Evolutionary conservation across 2,888 invertebrate genomes (phyloP).

Genomic region (Lasius platythorax): DNA sequence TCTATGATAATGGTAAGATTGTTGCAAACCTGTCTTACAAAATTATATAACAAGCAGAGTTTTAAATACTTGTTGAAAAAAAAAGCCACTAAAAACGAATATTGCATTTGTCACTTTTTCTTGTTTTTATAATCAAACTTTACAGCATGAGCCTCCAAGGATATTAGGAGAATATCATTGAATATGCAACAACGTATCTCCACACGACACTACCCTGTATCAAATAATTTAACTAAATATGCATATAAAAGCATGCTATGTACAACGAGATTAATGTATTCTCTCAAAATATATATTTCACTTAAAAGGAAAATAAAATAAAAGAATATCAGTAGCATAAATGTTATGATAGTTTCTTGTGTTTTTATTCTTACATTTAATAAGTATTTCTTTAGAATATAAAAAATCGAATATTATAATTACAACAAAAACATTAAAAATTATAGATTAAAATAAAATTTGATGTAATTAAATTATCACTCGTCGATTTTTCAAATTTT

Average conservation of each 20-base stretch:
- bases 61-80: conserved; percentile 20
- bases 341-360: background rate
- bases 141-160: conserved; percentile 1
- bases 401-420: background rate
- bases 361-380: background rate
- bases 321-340: background rate
- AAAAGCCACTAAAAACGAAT: conserved; percentile 23
- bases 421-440: background rate
- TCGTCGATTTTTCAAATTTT: background rate
- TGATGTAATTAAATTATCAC: background rate
- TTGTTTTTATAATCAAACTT: conserved; percentile 45
- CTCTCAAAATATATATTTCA: background rate
- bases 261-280: conserved; percentile 1
- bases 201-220: background rate
- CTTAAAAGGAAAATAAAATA: background rate
- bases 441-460: background rate
- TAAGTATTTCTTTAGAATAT: background rate
- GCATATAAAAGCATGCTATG: conserved; percentile 5
- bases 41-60: conserved; percentile 38
- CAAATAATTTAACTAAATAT: conserved; percentile 23
- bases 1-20: conserved; percentile 5
- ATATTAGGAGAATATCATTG: conserved; percentile 24
- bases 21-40: background rate
- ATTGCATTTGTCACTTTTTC: conserved; percentile 40
- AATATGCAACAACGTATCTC: conserved; percentile 31